Conservation (phyloP, 37 sponge, comb jelly and placozoan species). For the Theonella swinhoei region DNA sequence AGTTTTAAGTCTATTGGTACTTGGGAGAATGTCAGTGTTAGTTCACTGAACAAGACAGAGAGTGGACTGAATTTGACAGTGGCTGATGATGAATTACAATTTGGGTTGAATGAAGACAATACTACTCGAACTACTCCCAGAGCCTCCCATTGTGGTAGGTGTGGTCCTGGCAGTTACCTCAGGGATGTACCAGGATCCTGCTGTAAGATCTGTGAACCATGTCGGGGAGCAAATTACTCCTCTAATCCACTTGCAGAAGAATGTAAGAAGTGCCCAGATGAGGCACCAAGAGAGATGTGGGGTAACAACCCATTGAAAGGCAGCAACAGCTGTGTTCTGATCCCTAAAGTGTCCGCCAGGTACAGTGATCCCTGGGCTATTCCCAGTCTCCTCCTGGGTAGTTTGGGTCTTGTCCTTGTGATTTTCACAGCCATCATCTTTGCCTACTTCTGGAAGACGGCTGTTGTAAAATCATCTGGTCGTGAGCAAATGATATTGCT, state of each 20-base stretch:
- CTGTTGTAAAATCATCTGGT: constrained; percentile 60
- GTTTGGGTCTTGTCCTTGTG: neutral
- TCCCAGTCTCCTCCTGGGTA: neutral
- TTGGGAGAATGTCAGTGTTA: too few relatives aligned
- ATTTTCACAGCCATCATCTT: constrained; percentile 1
- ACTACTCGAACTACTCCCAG: neutral
- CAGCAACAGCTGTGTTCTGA: too few relatives aligned
- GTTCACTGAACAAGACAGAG: too few relatives aligned
- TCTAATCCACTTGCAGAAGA: neutral
- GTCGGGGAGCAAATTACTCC: constrained; percentile 41
- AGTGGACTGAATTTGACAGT: too few relatives aligned
- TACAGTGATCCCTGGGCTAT: constrained; percentile 3
- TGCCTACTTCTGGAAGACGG: constrained; percentile 26
- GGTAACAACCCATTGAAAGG: too few relatives aligned
- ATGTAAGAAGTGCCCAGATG: constrained; percentile 49
- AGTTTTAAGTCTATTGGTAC: too few relatives aligned
- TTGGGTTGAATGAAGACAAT: too few relatives aligned
- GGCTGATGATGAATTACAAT: too few relatives aligned
- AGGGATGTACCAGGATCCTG: constrained; percentile 1
- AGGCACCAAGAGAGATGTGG: too few relatives aligned
- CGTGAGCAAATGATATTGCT: constrained; percentile 47
- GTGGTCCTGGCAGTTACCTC: constrained; percentile 18
- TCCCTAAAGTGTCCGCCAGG: too few relatives aligned
- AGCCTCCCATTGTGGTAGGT: too few relatives aligned
- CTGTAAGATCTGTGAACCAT: constrained; percentile 53